These are phyloP conservation scores for Trachymyrmex septentrionalis DNA, from an alignment of 1,140 invertebrate genomes.

Conservation along the genomic window DNA sequence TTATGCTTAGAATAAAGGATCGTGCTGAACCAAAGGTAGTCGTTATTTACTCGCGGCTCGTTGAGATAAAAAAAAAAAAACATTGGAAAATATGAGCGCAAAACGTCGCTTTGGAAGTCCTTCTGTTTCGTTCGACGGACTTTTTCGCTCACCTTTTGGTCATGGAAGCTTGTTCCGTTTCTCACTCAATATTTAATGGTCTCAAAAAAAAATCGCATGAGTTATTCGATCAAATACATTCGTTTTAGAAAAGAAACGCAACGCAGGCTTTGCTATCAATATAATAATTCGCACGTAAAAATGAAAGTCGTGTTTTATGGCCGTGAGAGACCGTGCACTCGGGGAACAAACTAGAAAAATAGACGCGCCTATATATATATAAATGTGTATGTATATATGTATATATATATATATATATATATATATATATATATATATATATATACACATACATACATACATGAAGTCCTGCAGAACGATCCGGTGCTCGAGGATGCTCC, in stretches of 20 bases:
- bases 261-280: not conserved
- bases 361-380: conserved; percentile 69
- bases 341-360: conserved; percentile 73
- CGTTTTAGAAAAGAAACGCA: conserved; percentile 10
- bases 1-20: conserved; percentile 76
- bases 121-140: conserved; percentile 44
- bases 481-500: conserved; percentile 65
- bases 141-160: not conserved
- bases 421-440: conserved; percentile 53
- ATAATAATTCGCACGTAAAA: conserved; percentile 10
- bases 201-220: conserved; percentile 18
- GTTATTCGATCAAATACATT: conserved; percentile 9
- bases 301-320: conserved; percentile 2
- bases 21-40: conserved; percentile 53
- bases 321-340: conserved; percentile 11
- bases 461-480: conserved; percentile 52
- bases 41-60: conserved; percentile 26
- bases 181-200: conserved; percentile 10
- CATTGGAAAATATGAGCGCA: not conserved
- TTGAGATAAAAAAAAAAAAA: conserved; percentile 39
- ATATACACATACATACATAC: not conserved
- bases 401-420: conserved; percentile 57
- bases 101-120: conserved; percentile 42
- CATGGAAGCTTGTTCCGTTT: conserved; percentile 14
- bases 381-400: not conserved